A percentile compares a stretch with the other conserved stretches of the same genome.
phyloP scores from a whole-genome alignment of 2,888 invertebrate species.

The Catotricha subobsoleta region DNA sequence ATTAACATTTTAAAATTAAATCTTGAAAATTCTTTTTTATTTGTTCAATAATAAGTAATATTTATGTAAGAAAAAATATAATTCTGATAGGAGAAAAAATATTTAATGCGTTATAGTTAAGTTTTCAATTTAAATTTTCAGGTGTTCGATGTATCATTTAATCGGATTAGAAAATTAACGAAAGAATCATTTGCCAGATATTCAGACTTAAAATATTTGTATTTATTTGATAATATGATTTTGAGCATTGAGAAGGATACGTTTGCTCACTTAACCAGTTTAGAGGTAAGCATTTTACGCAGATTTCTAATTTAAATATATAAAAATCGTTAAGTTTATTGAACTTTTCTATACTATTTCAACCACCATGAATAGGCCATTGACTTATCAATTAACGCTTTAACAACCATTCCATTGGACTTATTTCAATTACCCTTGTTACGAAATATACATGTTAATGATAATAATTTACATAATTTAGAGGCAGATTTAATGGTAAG shows the following conservation, averaged over 20 bases:
- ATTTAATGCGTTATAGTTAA: background rate
- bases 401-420: slow-evolving; percentile 25
- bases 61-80: no score
- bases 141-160: slow-evolving; percentile 27
- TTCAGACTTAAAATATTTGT: slow-evolving; percentile 21
- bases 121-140: slow-evolving; percentile 12
- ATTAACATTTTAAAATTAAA: no score
- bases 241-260: slow-evolving; percentile 27
- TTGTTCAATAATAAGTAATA: no score
- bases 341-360: slow-evolving; percentile 7
- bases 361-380: slow-evolving; percentile 21
- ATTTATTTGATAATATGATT: slow-evolving; percentile 29
- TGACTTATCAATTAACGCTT: slow-evolving; percentile 28
- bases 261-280: slow-evolving; percentile 21
- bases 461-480: slow-evolving; percentile 22
- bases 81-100: slow-evolving; percentile 4
- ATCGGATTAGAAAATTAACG: slow-evolving; percentile 27
- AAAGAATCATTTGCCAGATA: slow-evolving; percentile 24
- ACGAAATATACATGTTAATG: slow-evolving; percentile 32
- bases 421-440: slow-evolving; percentile 38
- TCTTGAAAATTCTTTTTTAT: no score
- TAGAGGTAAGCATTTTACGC: slow-evolving; percentile 28
- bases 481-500: slow-evolving; percentile 19
- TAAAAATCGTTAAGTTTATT: no score
- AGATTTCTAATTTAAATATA: no score